phyloP scores from a whole-genome alignment of 2,888 invertebrate species.

The Ectropis crepuscularia region DNA sequence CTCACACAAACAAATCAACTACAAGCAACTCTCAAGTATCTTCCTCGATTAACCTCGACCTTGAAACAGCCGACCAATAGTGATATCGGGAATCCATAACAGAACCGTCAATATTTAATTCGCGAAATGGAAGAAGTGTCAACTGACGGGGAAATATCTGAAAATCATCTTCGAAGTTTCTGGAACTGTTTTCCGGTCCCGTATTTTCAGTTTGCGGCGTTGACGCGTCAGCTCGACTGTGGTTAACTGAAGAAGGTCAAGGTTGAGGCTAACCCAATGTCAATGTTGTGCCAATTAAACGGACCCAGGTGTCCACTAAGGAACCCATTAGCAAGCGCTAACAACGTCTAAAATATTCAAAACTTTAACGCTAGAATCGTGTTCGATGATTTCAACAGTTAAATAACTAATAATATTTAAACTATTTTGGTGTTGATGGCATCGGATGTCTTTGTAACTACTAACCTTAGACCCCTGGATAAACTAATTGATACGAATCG shows the following conservation, averaged over 20 bases:
- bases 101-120: conserved; percentile 9
- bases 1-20: no score
- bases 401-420: no score
- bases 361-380: no score
- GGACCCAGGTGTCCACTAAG: not conserved
- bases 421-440: no score
- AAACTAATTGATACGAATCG: no score
- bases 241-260: conserved; percentile 4
- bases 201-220: no score
- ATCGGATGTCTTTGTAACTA: no score
- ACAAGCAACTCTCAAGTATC: no score
- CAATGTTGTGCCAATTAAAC: conserved; percentile 6
- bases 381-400: no score
- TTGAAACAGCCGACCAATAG: not conserved
- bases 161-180: not conserved
- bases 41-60: not conserved
- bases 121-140: conserved; percentile 4
- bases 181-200: not conserved
- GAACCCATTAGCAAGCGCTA: no score
- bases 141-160: not conserved
- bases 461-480: no score
- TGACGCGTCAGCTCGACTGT: not conserved
- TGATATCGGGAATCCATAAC: not conserved
- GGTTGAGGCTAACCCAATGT: not conserved
- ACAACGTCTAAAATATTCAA: no score